Base-by-base conservation (phyloP, 2,113 vertebrate genomes). In the Barnardius zonarius region DNA sequence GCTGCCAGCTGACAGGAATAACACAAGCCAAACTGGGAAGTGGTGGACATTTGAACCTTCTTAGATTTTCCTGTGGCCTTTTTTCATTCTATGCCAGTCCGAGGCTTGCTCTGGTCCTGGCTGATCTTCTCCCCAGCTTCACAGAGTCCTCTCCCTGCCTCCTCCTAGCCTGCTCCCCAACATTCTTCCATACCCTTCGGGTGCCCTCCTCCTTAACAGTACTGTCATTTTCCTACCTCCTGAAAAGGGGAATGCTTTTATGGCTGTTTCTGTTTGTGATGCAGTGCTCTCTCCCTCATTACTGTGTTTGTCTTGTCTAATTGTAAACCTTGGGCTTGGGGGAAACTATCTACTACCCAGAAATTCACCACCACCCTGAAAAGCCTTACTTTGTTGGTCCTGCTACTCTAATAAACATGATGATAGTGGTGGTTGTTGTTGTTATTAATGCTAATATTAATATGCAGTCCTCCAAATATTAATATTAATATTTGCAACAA, bases 71-170 rank as follows among this genome's bases (percentile, higher is more conserved):
- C 43, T 39, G 35, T 43, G 48, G 52, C 31, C 8, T 30, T 61
- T 41, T 41, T 61, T 43, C 5, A 2, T 23, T 35, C 37, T 67
- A 31, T 78, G 31, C 23, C 1, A 0, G 30, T 33, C 8, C 1
- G 17, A 91, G 49, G 15, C 12, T 90, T 77, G 7, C 24, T 90
- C 52, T 77, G 25, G 13, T 76, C 46, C n/a, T 74, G 24, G 27
- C 11, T 74, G 11, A 67, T 27, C 44, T 49, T 63, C 69, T 76
- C 25, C 25, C 9, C 28, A 74, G 5, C 24, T 44, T 63, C 76
- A 62, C 14, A 30, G 52, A 61, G 33, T 27, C 4, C 31, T 83
- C 48, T 61, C 15, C 5, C 9, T 44, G 10, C 7, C 30, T 69
- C 33, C 52, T 85, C 12, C 30, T 41, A 79, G 30, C 16, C 39